Conservation (phyloP, 2,797 vertebrate species). For the Eulemur coronatus region DNA sequence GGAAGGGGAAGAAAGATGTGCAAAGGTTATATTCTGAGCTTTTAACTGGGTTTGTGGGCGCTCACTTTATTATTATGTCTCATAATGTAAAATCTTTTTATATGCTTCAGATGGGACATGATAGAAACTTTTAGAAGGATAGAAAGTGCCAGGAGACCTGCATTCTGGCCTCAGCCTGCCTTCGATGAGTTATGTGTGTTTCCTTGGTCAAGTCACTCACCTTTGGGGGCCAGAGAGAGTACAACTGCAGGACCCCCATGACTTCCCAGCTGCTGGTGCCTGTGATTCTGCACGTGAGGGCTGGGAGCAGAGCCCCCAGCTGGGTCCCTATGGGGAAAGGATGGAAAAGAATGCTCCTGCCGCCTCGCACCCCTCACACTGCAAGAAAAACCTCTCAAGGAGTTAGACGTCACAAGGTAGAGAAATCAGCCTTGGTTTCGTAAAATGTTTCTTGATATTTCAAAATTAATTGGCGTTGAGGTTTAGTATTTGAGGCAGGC, state of each 20-base stretch:
- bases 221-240: neutral
- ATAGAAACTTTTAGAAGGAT: neutral
- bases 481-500: neutral
- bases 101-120: neutral
- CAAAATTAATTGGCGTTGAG: neutral
- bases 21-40: neutral
- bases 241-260: neutral
- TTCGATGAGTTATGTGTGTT: neutral
- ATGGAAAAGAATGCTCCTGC: neutral
- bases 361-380: neutral
- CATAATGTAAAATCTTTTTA: neutral
- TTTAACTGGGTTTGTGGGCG: neutral
- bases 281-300: neutral
- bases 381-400: neutral
- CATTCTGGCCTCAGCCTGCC: neutral
- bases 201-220: neutral
- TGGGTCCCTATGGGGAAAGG: neutral
- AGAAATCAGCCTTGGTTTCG: neutral
- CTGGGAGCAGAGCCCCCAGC: neutral
- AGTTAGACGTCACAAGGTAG: neutral
- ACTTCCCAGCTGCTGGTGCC: neutral
- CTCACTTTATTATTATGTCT: neutral
- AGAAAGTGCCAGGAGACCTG: neutral
- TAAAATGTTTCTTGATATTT: neutral
- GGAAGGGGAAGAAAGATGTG: neutral